Evolutionary conservation across 2,888 invertebrate genomes (phyloP).

Genomic region (Polymixis lichenea): DNA sequence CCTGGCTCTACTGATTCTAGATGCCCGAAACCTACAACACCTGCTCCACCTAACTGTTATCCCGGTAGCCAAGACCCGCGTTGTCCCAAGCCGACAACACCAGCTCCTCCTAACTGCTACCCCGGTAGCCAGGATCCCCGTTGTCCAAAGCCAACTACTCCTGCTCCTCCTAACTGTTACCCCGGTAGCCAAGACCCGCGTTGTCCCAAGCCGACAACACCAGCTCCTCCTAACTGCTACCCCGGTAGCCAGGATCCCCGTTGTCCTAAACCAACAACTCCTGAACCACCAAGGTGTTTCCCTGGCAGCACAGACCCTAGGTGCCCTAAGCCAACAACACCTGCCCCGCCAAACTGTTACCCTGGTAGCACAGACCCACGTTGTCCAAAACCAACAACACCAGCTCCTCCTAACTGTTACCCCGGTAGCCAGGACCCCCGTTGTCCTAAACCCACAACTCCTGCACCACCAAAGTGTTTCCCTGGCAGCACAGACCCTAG

Average conservation of each 20-base stretch:
- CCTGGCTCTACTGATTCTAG: slow-evolving; percentile 59
- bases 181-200: neutral
- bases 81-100: slow-evolving; percentile 66
- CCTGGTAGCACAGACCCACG: slow-evolving; percentile 68
- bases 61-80: slow-evolving; percentile 62
- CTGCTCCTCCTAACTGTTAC: neutral
- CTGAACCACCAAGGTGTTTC: neutral
- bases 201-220: neutral
- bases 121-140: slow-evolving; percentile 72
- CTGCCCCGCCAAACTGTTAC: slow-evolving; percentile 60
- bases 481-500: slow-evolving; percentile 25
- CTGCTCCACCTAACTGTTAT: slow-evolving; percentile 67
- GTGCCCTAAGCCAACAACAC: neutral
- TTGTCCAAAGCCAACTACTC: slow-evolving; percentile 22
- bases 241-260: slow-evolving; percentile 68
- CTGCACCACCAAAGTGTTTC: slow-evolving; percentile 23
- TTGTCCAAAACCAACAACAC: slow-evolving; percentile 29
- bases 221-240: slow-evolving; percentile 60
- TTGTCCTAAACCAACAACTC: neutral
- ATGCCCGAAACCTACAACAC: slow-evolving; percentile 68
- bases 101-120: slow-evolving; percentile 63
- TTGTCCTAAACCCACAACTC: slow-evolving; percentile 33
- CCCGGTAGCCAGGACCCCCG: slow-evolving; percentile 68
- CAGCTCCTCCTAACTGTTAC: slow-evolving; percentile 46
- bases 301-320: neutral